Evolutionary conservation across 2,113 vertebrate species (phyloP).

Genomic region (Podiceps cristatus): DNA sequence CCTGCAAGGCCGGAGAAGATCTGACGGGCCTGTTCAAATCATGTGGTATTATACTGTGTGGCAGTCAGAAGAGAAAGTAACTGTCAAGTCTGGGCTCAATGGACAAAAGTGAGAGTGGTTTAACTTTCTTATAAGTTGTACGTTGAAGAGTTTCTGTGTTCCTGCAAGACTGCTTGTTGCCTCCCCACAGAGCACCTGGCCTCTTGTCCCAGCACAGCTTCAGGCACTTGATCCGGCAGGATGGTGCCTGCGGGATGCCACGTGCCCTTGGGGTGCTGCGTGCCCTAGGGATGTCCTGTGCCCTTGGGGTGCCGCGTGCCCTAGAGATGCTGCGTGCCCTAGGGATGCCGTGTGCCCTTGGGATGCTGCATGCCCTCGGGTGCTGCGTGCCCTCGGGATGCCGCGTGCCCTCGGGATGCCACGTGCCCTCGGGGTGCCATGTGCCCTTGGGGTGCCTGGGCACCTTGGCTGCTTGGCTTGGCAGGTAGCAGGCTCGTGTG

Average conservation of each 20-base stretch:
- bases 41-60: rapidly evolving
- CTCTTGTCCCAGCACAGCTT: neutral
- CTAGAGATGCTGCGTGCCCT: too few relatives aligned
- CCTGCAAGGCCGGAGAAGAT: neutral
- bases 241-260: neutral
- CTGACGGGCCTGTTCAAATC: too few relatives aligned
- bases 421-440: rapidly evolving
- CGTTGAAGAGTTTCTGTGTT: neutral
- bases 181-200: neutral
- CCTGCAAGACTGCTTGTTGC: neutral
- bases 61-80: neutral
- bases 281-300: neutral
- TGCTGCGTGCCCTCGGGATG: neutral
- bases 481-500: neutral
- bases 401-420: neutral
- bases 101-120: neutral
- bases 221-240: neutral
- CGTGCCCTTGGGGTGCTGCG: too few relatives aligned
- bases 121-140: neutral
- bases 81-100: too few relatives aligned
- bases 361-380: neutral
- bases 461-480: neutral
- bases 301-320: too few relatives aligned
- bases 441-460: neutral
- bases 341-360: neutral